Evolutionary conservation across 2,888 invertebrate genomes (phyloP).

Genomic region (Sarcophaga caerulescens): DNA sequence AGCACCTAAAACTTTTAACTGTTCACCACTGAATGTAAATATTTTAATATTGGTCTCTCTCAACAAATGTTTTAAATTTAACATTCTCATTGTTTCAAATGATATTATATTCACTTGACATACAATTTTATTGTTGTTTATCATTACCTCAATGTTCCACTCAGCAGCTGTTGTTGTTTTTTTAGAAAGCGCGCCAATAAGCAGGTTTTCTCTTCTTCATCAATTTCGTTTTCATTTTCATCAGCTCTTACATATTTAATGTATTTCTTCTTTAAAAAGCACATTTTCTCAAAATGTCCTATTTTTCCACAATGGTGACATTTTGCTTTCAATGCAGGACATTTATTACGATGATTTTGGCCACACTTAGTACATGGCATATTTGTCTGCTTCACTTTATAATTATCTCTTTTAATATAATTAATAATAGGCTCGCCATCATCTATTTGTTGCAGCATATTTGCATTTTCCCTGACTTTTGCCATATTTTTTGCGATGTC

Average conservation of each 20-base stretch:
- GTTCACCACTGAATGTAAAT: conserved; percentile 3
- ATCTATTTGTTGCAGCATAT: conserved; percentile 19
- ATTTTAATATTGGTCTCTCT: neutral
- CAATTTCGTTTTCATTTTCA: neutral
- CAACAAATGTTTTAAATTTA: neutral
- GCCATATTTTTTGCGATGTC: conserved; percentile 25
- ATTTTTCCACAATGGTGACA: no score
- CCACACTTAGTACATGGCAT: neutral
- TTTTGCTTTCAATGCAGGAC: neutral
- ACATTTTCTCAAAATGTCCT: no score
- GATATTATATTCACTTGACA: no score
- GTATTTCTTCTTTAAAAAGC: neutral
- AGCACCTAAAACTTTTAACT: neutral
- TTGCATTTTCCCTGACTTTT: neutral
- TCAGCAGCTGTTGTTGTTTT: no score
- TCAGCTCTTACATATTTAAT: conserved; percentile 9
- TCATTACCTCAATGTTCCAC: no score
- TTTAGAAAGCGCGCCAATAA: no score
- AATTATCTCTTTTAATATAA: conserved; percentile 16
- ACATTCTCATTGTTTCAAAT: neutral
- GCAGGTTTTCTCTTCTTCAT: no score
- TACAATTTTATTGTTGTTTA: no score
- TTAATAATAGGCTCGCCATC: conserved; percentile 14
- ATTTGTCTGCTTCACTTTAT: neutral
- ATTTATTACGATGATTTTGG: neutral